These are phyloP conservation scores for human (Homo sapiens) DNA, from an alignment of 2,113 vertebrate genomes.

Conservation along the genomic window DNA sequence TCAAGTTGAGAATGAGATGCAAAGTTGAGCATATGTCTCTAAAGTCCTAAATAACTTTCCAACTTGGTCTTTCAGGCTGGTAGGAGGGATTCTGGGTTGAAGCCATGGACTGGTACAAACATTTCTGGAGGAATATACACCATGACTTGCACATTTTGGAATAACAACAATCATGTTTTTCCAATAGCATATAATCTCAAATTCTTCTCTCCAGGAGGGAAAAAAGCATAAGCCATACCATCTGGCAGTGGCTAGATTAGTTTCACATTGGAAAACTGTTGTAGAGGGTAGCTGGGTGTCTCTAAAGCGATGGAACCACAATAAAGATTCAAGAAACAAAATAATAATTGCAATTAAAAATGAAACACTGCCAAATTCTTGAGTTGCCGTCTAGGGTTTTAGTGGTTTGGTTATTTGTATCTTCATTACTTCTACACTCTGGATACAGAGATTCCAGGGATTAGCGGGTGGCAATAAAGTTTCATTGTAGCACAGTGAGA, in stretches of 20 bases:
- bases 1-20: not conserved
- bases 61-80: not conserved
- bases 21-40: not conserved
- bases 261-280: slow-evolving; percentile 39
- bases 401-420: not conserved
- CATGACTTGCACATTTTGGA: not conserved
- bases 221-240: not conserved
- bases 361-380: slow-evolving; percentile 28
- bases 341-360: slow-evolving; percentile 17
- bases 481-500: slow-evolving; percentile 56
- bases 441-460: not conserved
- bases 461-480: slow-evolving; percentile 28
- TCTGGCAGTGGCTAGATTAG: not conserved
- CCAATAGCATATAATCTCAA: slow-evolving; percentile 25
- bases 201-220: slow-evolving; percentile 38
- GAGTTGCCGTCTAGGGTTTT: not conserved
- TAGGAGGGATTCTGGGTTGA: not conserved
- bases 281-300: not conserved
- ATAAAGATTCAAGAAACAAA: slow-evolving; percentile 38
- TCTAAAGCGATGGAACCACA: slow-evolving; percentile 24
- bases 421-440: not conserved
- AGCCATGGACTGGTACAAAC: not conserved
- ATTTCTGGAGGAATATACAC: slow-evolving; percentile 32
- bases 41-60: not conserved
- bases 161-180: not conserved